Conservation (phyloP, 2,797 vertebrate species). For the Ispidina lecontei region DNA sequence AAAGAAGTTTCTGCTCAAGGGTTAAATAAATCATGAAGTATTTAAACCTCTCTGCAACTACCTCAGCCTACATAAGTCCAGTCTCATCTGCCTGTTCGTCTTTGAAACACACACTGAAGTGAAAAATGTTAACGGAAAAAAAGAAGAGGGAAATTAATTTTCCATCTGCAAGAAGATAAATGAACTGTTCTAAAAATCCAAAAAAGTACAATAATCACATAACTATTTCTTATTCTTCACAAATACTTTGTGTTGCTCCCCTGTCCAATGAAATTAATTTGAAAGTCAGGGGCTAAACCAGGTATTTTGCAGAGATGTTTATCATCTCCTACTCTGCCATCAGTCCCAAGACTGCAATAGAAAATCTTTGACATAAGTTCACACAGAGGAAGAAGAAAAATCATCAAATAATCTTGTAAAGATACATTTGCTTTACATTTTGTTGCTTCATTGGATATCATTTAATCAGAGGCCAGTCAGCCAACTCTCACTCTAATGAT, state of each 20-base stretch:
- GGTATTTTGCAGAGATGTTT: fast-evolving
- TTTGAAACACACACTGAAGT: neutral
- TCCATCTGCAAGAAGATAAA: neutral
- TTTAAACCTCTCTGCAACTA: conserved; percentile 6
- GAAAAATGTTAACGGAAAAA: neutral
- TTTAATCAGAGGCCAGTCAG: neutral
- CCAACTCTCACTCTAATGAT: neutral
- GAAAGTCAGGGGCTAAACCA: neutral
- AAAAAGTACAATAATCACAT: neutral
- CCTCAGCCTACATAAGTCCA: neutral
- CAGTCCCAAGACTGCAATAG: neutral
- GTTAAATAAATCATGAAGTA: conserved; percentile 54
- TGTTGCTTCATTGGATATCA: neutral
- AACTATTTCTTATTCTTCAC: neutral
- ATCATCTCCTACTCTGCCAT: neutral
- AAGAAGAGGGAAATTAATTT: conserved; percentile 19
- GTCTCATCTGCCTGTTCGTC: neutral
- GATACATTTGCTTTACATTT: neutral
- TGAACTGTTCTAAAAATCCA: neutral
- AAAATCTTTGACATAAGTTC: neutral
- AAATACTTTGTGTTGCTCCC: neutral
- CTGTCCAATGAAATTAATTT: neutral
- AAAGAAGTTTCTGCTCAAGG: conserved; percentile 28
- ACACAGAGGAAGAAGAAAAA: neutral
- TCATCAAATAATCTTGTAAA: neutral